These are phyloP conservation scores for Autographa pulchrina DNA, from an alignment of 2,888 invertebrate genomes.

Conservation along the genomic window DNA sequence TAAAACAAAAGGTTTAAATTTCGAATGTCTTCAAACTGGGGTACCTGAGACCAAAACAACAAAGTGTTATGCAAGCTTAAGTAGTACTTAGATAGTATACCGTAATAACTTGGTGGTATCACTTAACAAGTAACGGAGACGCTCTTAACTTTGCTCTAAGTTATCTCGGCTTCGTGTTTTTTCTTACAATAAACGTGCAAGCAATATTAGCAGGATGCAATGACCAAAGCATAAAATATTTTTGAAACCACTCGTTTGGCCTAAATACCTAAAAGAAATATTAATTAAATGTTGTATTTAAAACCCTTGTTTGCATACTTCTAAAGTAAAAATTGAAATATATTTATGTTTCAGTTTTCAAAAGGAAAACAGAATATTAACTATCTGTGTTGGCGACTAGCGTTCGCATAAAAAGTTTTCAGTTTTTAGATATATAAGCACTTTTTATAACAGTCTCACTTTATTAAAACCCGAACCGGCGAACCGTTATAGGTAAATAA, in stretches of 20 bases:
- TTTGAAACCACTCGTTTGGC: constrained; percentile 14
- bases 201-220: constrained; percentile 32
- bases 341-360: constrained; percentile 2
- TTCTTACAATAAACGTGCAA: constrained; percentile 28
- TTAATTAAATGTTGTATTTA: not conserved
- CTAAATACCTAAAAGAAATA: constrained; percentile 4
- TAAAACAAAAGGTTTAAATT: not conserved
- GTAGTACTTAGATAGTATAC: constrained; percentile 19
- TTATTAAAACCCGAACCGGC: not conserved
- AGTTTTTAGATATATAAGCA: constrained; percentile 1
- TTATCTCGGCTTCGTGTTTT: constrained; percentile 22
- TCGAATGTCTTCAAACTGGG: not conserved
- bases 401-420: not conserved
- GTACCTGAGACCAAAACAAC: constrained; percentile 5
- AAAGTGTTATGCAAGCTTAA: constrained; percentile 25
- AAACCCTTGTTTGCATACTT: not conserved
- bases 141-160: constrained; percentile 21
- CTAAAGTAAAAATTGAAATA: constrained; percentile 13
- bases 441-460: not conserved
- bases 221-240: constrained; percentile 17
- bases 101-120: constrained; percentile 8
- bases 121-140: constrained; percentile 23
- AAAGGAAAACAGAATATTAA: not conserved
- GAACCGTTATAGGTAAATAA: not conserved
- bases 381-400: not conserved